Evolutionary conservation across 2,888 invertebrate genomes (phyloP), one percentile per base, ranked within the genome.

Genomic region (Chironomus tentans): DNA sequence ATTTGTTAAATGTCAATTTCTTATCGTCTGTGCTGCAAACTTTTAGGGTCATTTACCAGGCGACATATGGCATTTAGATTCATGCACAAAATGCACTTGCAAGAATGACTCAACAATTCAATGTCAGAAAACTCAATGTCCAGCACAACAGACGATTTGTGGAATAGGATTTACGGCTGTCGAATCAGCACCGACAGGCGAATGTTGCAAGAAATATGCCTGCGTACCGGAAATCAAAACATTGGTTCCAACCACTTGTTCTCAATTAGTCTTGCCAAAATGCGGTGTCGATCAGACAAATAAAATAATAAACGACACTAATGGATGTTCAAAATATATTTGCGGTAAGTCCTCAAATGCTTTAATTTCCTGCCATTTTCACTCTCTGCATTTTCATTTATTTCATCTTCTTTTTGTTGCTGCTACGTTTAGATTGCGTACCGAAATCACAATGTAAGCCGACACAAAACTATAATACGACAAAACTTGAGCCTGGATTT

Each of bases 11-110:
- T 70, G 15, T 38, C 15, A 70, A 48, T 48, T 48, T 70, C 47
- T n/a, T 28, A 15, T 65, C 13, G 13, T n/a, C 13, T 50, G 24
- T 68, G 38, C 22, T 70, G 18, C 15, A n/a, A 3, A 50, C 15
- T 24, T 48, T 13, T n/a, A 72, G 74, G 87, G 88, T 0, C 91
- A 91, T 81, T 83, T 86, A 76, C 82, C 87, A 77, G 93, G 91
- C 76, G 89, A 90, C 56, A 81, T 81, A 5, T 91, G 91, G 91
- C 81, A 85, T 73, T 85, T 84, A 46, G 90, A 92, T 80, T 88
- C 89, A 50, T 94, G 94, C 81, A 92, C 91, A 0, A 87, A 84
- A 21, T 94, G 94, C 81, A 84, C 85, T 38, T 94, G 94, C 81
- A 84, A 82, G 71, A 78, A 81, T n/a, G 73, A 85, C 81, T 85